Conservation (phyloP, 2,888 invertebrate genomes). For the Blastobasis lacticolella region DNA sequence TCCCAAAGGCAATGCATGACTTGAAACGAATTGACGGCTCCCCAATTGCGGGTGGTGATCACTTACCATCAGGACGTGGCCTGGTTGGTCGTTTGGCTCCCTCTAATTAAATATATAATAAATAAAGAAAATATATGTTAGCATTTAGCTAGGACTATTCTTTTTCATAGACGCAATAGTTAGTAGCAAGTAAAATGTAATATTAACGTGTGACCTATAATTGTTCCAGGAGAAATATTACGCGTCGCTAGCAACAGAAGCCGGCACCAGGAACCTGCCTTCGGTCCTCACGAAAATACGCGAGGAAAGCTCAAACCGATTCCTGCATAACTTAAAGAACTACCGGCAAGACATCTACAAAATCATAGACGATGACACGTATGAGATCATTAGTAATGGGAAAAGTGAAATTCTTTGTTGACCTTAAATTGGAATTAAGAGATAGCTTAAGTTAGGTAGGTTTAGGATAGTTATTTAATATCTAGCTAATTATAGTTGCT, state of each 20-base stretch:
- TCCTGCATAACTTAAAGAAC: conserved; percentile 77
- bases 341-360: conserved; percentile 79
- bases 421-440: conserved; percentile 22
- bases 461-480: not conserved
- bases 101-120: too few relatives aligned
- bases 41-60: too few relatives aligned
- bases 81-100: too few relatives aligned
- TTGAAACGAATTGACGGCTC: too few relatives aligned
- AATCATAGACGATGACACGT: conserved; percentile 79
- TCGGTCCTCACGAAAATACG: conserved; percentile 80
- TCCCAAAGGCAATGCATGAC: too few relatives aligned
- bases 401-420: conserved; percentile 59
- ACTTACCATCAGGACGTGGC: too few relatives aligned
- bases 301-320: conserved; percentile 76
- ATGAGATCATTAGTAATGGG: conserved; percentile 63
- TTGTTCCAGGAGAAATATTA: conserved; percentile 78
- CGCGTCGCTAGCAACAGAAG: conserved; percentile 77
- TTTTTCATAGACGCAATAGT: too few relatives aligned
- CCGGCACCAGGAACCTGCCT: conserved; percentile 75
- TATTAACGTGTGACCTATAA: too few relatives aligned
- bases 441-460: conserved; percentile 16
- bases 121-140: too few relatives aligned
- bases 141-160: too few relatives aligned
- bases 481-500: too few relatives aligned
- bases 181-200: too few relatives aligned